Conservation (phyloP, 1,140 invertebrate genomes). For the Aleiodes sp. region DNA sequence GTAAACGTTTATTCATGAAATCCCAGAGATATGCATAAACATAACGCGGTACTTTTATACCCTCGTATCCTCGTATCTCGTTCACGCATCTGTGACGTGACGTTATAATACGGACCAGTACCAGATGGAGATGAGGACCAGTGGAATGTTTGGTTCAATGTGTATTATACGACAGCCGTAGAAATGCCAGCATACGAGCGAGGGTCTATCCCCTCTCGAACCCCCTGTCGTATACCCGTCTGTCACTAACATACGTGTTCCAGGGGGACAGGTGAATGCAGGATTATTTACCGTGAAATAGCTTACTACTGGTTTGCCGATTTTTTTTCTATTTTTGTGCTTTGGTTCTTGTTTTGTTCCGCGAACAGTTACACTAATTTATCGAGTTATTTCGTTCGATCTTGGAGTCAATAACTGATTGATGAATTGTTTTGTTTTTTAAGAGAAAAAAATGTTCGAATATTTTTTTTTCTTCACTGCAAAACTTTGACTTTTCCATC, state of each 20-base stretch:
- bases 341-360: background rate
- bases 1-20: slow-evolving; percentile 42
- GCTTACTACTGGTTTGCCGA: background rate
- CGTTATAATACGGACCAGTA: slow-evolving; percentile 14
- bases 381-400: background rate
- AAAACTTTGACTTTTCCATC: too few species aligned
- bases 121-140: background rate
- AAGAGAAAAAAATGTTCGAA: too few species aligned
- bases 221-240: slow-evolving; percentile 26
- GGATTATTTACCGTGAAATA: slow-evolving; percentile 39
- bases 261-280: slow-evolving; percentile 33
- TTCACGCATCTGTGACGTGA: slow-evolving; percentile 50
- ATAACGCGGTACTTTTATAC: slow-evolving; percentile 49
- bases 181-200: background rate
- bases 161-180: background rate
- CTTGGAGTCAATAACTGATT: too few species aligned
- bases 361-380: background rate
- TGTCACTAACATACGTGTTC: slow-evolving; percentile 34
- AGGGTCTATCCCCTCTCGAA: too few species aligned
- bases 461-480: background rate
- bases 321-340: background rate
- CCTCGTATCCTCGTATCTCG: slow-evolving; percentile 46
- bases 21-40: slow-evolving; percentile 31
- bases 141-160: background rate
- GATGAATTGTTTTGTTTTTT: background rate